A percentile compares a stretch with the other conserved stretches of the same genome.
phyloP scores from a whole-genome alignment of 2,113 vertebrate genomes.

The Plecturocebus donacophilus region DNA sequence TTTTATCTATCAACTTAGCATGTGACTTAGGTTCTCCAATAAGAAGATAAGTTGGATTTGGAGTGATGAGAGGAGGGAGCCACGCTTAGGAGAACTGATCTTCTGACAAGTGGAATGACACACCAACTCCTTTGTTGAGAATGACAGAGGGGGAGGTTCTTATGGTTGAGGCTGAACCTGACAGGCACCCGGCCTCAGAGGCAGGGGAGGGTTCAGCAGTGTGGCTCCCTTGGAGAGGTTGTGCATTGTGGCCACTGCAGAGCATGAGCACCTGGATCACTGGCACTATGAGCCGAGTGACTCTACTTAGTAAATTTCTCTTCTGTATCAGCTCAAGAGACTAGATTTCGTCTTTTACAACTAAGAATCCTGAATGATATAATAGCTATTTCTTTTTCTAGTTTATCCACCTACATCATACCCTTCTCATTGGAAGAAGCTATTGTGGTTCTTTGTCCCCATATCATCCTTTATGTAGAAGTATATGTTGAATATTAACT shows the following conservation, averaged over 20 bases:
- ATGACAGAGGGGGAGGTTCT: rapidly evolving
- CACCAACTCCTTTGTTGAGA: rapidly evolving
- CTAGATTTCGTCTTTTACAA: not conserved
- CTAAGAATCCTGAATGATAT: not conserved
- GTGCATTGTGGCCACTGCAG: too few relatives aligned
- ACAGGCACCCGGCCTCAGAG: rapidly evolving
- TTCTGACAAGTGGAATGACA: not conserved
- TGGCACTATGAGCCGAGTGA: rapidly evolving
- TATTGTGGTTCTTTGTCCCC: not conserved
- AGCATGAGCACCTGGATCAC: rapidly evolving
- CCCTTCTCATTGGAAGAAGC: not conserved
- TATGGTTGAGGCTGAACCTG: not conserved
- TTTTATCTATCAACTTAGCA: not conserved
- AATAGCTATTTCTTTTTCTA: not conserved
- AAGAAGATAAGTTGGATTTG: not conserved
- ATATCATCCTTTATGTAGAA: not conserved
- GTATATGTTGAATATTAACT: not conserved
- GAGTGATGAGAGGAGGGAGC: not conserved
- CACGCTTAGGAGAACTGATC: not conserved
- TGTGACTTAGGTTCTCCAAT: not conserved
- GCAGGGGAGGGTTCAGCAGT: rapidly evolving
- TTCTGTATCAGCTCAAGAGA: not conserved
- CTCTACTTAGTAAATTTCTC: not conserved
- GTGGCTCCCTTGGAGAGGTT: rapidly evolving
- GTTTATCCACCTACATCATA: not conserved